Evolutionary conservation across 2,113 vertebrate genomes (phyloP), one percentile per base, ranked within the genome.

Genomic region (Pangasianodon gigas): DNA sequence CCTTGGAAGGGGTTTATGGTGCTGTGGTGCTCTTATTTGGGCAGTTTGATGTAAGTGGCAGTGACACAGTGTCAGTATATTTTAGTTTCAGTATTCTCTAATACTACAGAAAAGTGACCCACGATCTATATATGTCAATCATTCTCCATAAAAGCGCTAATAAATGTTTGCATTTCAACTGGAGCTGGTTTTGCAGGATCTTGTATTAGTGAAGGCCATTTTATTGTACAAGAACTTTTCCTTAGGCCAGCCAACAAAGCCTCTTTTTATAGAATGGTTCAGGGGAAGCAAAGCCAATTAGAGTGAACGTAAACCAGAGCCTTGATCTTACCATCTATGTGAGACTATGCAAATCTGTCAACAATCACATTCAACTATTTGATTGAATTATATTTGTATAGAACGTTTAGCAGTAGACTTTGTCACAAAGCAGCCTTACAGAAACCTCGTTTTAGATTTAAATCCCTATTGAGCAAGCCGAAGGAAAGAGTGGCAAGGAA

Each of bases 81-180:
- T 74, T 74, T 74, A 74, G 6, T 9, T 74, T 74, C 71, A 41
- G 89, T 88, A 67, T 87, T 90, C 54, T 71, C 87, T 91, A 90
- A 93, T 89, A 83, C 6, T 51, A 94, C 93, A 67, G 89, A 65
- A 80, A 41, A 80, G 18, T 46, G 54, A 14, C 75, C 89, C 91
- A 89, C 67, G 83, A 88, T 91, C 62, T 79, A 90, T 79, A 81
- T 93, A 94, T 90, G 92, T 94, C 93, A 93, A 93, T 93, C 52
- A 90, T 80, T 87, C 71, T 92, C 88, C 79, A 92, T 94, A 94
- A 94, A 94, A 93, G 83, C 81, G 83, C 77, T 86, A 87, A 84
- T 91, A 88, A 93, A 93, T 89, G 44, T 65, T 89, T n/a, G 0
- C 69, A 46, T 69, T n/a, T 75, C 83, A 81, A 74, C 6, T 85